Evolutionary conservation across 2,113 vertebrate genomes (phyloP).

Genomic region (Aspidoscelis tigris): DNA sequence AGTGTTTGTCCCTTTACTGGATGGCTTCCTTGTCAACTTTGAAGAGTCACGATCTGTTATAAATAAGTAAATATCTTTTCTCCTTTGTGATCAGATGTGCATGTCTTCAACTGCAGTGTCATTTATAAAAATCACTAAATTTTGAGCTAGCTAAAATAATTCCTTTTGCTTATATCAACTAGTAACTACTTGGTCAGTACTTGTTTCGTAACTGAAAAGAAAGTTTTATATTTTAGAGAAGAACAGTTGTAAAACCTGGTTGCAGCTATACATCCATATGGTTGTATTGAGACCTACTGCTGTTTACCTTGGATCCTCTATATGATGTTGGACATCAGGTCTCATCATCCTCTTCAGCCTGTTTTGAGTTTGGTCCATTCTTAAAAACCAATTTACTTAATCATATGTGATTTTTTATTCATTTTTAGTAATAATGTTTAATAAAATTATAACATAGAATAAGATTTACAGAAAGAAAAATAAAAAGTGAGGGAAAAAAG

Average conservation of each 20-base stretch:
- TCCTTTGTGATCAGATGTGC: background rate
- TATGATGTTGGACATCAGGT: background rate
- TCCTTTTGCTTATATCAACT: background rate
- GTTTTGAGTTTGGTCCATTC: background rate
- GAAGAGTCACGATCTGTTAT: conserved; percentile 89
- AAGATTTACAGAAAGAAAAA: no score
- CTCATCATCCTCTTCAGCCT: background rate
- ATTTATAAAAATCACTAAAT: background rate
- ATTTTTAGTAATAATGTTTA: no score
- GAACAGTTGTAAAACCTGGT: background rate
- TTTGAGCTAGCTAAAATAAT: background rate
- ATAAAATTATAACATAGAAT: no score
- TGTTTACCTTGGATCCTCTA: background rate
- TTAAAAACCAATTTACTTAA: background rate
- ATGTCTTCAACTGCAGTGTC: background rate
- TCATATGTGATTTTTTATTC: background rate
- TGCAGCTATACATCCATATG: no score
- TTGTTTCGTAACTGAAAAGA: background rate
- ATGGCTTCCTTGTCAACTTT: conserved; percentile 94
- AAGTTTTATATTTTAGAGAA: background rate
- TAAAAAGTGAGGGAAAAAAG: no score
- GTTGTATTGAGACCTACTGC: background rate
- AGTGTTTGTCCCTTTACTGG: conserved; percentile 92
- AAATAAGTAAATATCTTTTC: conserved; percentile 81
- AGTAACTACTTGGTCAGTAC: background rate